These are phyloP conservation scores for Kudoa iwatai DNA, from an alignment of 30 jellyfish, hydroid and myxozoan species.

Conservation along the genomic window DNA sequence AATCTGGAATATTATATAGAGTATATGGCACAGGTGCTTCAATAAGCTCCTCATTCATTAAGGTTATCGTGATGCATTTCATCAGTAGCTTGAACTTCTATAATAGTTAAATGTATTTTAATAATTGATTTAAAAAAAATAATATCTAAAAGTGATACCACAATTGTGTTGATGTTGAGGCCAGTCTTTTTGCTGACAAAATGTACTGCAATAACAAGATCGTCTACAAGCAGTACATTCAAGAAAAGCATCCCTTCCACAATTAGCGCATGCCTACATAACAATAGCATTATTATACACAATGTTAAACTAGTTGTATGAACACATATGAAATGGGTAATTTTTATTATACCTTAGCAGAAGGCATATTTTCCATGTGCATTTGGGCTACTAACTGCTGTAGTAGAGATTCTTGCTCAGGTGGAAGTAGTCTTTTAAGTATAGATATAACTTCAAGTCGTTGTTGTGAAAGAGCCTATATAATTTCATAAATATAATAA, in stretches of 20 bases:
- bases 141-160: too few species aligned
- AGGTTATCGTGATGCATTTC: too few species aligned
- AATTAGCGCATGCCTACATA: constrained; percentile 36
- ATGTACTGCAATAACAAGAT: constrained; percentile 32
- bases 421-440: constrained; percentile 3
- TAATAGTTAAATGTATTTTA: too few species aligned
- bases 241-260: constrained; percentile 55
- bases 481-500: neutral
- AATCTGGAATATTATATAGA: too few species aligned
- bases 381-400: neutral
- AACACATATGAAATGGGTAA: constrained; percentile 1
- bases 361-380: neutral
- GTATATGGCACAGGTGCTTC: too few species aligned
- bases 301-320: neutral
- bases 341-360: neutral
- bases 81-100: too few species aligned
- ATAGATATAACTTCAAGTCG: neutral
- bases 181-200: constrained; percentile 82
- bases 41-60: too few species aligned
- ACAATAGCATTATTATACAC: neutral
- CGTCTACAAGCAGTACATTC: constrained; percentile 67
- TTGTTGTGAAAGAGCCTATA: neutral
- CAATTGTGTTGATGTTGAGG: constrained; percentile 21
- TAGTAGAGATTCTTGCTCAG: neutral
- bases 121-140: too few species aligned